Evolutionary conservation across 2,888 invertebrate species (phyloP), one percentile per base, ranked within the genome.

Genomic region (Dyspetes luteomarginatus): DNA sequence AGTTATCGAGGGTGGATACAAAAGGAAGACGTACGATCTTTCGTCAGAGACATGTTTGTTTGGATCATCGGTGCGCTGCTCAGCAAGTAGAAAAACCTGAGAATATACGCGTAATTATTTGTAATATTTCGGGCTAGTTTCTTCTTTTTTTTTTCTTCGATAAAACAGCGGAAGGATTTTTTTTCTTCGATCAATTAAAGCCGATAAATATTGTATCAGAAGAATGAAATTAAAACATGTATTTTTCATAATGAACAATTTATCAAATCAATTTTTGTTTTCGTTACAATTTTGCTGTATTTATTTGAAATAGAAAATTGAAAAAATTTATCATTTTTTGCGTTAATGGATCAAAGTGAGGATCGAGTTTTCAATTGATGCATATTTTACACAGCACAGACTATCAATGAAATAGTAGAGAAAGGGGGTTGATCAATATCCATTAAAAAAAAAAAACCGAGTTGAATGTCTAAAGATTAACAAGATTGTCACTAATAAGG

Each of bases 11-110:
- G 96, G 94, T 0, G 96, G 96, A 92, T 97, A 97, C 68, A 98
- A 93, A 12, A 98, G 93, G 89, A 98, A 97, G 72, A 98, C 96
- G 90, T 97, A 98, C 84, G 97, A 97, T 87, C 97, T 94, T 88
- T 97, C 97, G 88, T 97, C 97, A 65, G 94, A 94, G 68, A 84
- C 87, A 82, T 77, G 86, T 68, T 82, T 83, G 55, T 76, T 81
- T 3, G 84, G 77, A 26, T 92, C 90, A 64, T 92, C 92, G 50
- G 87, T 84, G 22, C 93, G 91, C 87, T 95, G 95, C 83, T 93
- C 93, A 88, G 95, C 94, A 88, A 95, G 86, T 43, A 95, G 92
- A 89, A 95, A 94, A 78, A 95, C 94, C 94, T 95, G 88, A 3
- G 72, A 68, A 77, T 75, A 84, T 12, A 84, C 67, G 19, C 26